Evolutionary conservation across 2,113 vertebrate genomes (phyloP).

Genomic region (Calcarius ornatus): DNA sequence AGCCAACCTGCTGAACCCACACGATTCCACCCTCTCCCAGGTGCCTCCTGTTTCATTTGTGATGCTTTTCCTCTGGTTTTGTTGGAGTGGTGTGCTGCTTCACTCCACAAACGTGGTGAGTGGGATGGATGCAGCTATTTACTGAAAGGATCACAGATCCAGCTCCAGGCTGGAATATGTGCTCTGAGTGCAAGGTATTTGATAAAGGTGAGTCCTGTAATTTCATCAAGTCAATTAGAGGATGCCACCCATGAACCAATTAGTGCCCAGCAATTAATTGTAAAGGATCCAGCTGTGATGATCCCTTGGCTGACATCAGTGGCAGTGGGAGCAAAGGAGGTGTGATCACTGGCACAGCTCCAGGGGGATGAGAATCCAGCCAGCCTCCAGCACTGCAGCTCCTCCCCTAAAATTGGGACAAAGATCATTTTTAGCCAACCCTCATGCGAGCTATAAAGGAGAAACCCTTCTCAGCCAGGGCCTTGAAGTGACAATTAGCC

Average conservation of each 20-base stretch:
- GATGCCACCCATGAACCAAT: neutral
- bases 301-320: neutral
- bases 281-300: neutral
- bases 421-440: neutral
- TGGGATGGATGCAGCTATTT: neutral
- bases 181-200: neutral
- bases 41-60: neutral
- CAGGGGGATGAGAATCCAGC: neutral
- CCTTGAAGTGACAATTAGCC: neutral
- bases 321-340: neutral
- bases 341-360: neutral
- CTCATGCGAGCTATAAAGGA: neutral
- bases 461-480: neutral
- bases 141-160: neutral
- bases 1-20: slow-evolving; percentile 9
- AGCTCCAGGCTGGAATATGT: neutral
- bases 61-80: neutral
- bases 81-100: neutral
- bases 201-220: neutral
- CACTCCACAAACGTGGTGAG: neutral
- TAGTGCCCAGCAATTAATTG: neutral
- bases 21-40: neutral
- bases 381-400: neutral
- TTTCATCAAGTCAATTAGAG: neutral
- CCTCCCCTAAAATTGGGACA: accelerated